Conservation (phyloP, 2,797 vertebrate species). For the Nyctalus aviator region DNA sequence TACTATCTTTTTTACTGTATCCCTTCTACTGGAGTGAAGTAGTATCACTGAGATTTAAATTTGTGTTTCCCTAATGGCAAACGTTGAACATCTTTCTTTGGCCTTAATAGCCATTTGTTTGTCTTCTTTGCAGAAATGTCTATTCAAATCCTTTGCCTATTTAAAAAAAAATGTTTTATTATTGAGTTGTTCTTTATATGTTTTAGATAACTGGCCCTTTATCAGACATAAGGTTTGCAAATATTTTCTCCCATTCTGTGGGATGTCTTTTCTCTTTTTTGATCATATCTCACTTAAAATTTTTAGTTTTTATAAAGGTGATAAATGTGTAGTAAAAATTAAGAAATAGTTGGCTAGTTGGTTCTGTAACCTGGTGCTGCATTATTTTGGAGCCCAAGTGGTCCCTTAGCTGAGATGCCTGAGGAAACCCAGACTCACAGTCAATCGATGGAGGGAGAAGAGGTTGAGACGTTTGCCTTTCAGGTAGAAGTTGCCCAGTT, state of each 20-base stretch:
- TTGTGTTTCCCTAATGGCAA: neutral
- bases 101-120: neutral
- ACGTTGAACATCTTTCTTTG: neutral
- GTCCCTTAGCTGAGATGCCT: neutral
- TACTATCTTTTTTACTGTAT: neutral
- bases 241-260: neutral
- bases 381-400: neutral
- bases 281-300: neutral
- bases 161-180: neutral
- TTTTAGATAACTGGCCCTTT: neutral
- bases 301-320: conserved; percentile 21
- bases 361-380: neutral
- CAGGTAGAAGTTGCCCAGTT: neutral
- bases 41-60: neutral
- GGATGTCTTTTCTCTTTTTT: neutral
- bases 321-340: neutral
- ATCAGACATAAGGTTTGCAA: neutral
- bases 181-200: neutral
- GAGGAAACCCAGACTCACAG: neutral
- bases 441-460: neutral
- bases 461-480: neutral
- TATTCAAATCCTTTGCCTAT: conserved; percentile 14
- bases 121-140: neutral
- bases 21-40: neutral
- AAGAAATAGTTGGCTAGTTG: neutral